Evolutionary conservation across 2,797 vertebrate genomes (phyloP), one percentile per base, ranked within the genome.

Genomic region (Helicolenus hilgendorfi): DNA sequence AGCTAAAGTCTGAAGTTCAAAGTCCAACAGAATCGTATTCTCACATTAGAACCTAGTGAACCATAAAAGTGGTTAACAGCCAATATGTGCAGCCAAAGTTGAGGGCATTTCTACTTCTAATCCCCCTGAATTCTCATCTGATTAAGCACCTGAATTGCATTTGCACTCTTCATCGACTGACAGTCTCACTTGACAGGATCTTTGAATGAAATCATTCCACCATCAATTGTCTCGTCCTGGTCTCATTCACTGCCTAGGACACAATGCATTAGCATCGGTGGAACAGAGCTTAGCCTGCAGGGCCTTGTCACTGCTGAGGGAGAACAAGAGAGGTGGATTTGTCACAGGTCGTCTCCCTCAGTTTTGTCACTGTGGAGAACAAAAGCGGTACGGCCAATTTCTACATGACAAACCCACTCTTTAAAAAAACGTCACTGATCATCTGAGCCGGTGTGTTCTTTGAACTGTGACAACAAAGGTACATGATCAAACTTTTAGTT

Each of bases 1-100:
- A 84, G 24, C 45, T 77, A 89, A 84, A 89, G 94, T 89, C 77
- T 78, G 18, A 20, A 85, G 89, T 64, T 38, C 89, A 87, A 79
- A 88, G 84, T 91, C 38, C 75, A 67, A 15, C 29, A 33, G 53
- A 63, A 33, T 73, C 2, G 2, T 26, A 11, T 56, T 72, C 18
- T 59, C 8, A 72, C 73, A 67, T 69, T 4, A 79, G 67, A 77
- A 77, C 11, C 0, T 4, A 10, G 49, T 13, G 33, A 6, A 59
- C 33, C 8, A 13, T 64, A 5, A 73, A 68, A 45, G 26, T 24
- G 20, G 4, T 49, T 11, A 56, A 59, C 36, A 86, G 31, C 5
- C 27, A n/a, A 6, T 29, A 58, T 72, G 5, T 63, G 18, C 38
- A 26, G 79, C 5, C n/a, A 26, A 55, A 11, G 9, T 18, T 49